These are phyloP conservation scores for Drosophila ambigua DNA, from an alignment of 1,140 invertebrate genomes.

Conservation along the genomic window DNA sequence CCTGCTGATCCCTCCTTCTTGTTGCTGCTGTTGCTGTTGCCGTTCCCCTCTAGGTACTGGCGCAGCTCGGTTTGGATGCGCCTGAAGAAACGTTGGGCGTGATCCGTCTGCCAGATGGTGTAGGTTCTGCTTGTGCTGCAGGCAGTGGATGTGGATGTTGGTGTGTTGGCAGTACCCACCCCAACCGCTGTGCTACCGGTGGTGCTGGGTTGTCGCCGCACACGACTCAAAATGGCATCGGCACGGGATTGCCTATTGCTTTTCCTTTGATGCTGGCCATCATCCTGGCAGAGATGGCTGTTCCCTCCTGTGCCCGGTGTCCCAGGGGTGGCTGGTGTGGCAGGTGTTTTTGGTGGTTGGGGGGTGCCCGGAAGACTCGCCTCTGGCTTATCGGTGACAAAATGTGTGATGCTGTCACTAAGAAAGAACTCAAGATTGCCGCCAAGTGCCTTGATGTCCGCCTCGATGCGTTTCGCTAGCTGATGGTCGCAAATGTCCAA, in stretches of 20 bases:
- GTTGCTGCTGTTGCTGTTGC: too few species aligned
- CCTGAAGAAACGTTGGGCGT: conserved; percentile 83
- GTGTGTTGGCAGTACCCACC: conserved; percentile 13
- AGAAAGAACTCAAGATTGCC: conserved; percentile 87
- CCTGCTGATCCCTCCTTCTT: conserved; percentile 34
- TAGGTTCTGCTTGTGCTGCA: conserved; percentile 43
- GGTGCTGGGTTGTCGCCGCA: conserved; percentile 24
- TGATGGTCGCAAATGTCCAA: conserved; percentile 89
- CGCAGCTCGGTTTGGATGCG: conserved; percentile 73
- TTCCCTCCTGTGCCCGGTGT: conserved; percentile 31
- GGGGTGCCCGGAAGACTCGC: conserved; percentile 34
- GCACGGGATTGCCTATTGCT: conserved; percentile 85
- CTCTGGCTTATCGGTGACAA: conserved; percentile 85
- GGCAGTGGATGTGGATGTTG: conserved; percentile 22
- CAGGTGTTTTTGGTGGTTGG: conserved; percentile 49
- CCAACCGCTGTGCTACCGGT: conserved; percentile 29
- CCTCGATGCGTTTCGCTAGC: conserved; percentile 86
- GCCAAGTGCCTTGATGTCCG: conserved; percentile 87
- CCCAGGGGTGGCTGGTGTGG: conserved; percentile 52
- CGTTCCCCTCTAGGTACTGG: conserved; percentile 60
- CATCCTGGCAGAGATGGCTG: conserved; percentile 40
- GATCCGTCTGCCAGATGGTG: conserved; percentile 85
- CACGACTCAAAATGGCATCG: conserved; percentile 89
- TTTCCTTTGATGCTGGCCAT: conserved; percentile 43
- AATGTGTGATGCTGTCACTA: conserved; percentile 85